Evolutionary conservation across 2,797 vertebrate genomes (phyloP), one percentile per base, ranked within the genome.

Genomic region (Hafferia zeledoni): DNA sequence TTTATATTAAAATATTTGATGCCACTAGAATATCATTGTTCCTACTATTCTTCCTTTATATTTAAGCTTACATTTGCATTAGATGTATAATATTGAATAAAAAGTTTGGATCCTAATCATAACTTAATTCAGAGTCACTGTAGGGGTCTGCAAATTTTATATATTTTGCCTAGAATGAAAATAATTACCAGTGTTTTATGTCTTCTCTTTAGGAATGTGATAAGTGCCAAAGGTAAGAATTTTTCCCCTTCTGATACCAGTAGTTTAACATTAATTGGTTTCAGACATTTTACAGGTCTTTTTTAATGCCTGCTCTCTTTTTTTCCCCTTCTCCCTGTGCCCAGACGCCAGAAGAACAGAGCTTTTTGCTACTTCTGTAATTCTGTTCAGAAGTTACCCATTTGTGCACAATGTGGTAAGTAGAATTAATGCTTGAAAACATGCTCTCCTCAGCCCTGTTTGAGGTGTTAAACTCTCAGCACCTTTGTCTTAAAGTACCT

Each of bases 351-450:
- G 98, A 99, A 99, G 98, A 99, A 99, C 94, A 98, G 99, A 97
- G 99, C 99, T 6, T 99, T 99, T 97, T 99, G 99, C 97, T 99
- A 99, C 97, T 99, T 99, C 97, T 99, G 99, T 89, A 98, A 97
- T 83, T 98, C 98, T 10, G 98, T 99, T 93, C 99, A 99, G 97
- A 99, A 99, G 96, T 94, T 99, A 80, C 99, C 99, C 16, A 98
- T 99, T 96, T 99, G 99, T 88, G 99, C 99, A 37, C 99, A 99
- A 56, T 99, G 99, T 95, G 99, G 99, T 99, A 97, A 99, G 99
- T 98, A 80, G 79, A 70, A 92, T 55, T 57, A 80, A 57, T 4
- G 12, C 60, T 65, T 11, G 11, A 41, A 85, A 67, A 23, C n/a
- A 13, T 31, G 13, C 39, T 68, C 14, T 81, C 17, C 33, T 79